These are phyloP conservation scores for Trisateles emortualis DNA, from an alignment of 2,888 invertebrate genomes.

Conservation along the genomic window DNA sequence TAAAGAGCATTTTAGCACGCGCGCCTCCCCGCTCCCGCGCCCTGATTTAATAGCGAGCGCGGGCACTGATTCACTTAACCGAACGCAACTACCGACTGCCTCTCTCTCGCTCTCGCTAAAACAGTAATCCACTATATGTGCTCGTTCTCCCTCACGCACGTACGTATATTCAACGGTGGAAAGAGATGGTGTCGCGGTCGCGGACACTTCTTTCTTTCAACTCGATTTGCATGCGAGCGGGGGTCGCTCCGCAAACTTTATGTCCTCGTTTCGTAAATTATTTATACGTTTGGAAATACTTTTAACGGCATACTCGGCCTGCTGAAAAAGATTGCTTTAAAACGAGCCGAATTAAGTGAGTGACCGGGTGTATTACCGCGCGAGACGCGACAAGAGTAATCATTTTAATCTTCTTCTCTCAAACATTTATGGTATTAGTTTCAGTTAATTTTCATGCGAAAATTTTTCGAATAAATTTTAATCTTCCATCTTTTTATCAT, in stretches of 20 bases:
- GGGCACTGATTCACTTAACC: slow-evolving; percentile 87
- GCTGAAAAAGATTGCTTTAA: slow-evolving; percentile 79
- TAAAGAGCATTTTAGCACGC: slow-evolving; percentile 85
- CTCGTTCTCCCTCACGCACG: slow-evolving; percentile 55
- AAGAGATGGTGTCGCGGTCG: slow-evolving; percentile 72
- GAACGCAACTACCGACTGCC: slow-evolving; percentile 80
- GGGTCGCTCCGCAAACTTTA: slow-evolving; percentile 84
- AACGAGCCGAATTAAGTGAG: slow-evolving; percentile 79
- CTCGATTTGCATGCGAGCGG: slow-evolving; percentile 85
- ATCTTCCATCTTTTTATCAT: background rate
- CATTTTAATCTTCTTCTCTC: slow-evolving; percentile 57
- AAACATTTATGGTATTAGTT: slow-evolving; percentile 46
- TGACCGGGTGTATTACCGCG: slow-evolving; percentile 69
- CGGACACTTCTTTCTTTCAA: slow-evolving; percentile 82
- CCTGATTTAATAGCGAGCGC: slow-evolving; percentile 86
- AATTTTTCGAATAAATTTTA: background rate
- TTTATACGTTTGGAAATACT: slow-evolving; percentile 85
- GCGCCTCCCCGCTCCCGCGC: slow-evolving; percentile 78
- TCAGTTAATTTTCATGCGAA: slow-evolving; percentile 40
- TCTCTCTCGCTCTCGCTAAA: slow-evolving; percentile 71
- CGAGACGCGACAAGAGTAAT: slow-evolving; percentile 63
- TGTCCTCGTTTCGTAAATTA: slow-evolving; percentile 86
- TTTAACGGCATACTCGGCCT: slow-evolving; percentile 79
- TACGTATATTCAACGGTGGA: slow-evolving; percentile 55
- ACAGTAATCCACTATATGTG: slow-evolving; percentile 50